phyloP scores from a whole-genome alignment of 2,888 invertebrate genomes.

The Galeopsomyia nigrocyanea region DNA sequence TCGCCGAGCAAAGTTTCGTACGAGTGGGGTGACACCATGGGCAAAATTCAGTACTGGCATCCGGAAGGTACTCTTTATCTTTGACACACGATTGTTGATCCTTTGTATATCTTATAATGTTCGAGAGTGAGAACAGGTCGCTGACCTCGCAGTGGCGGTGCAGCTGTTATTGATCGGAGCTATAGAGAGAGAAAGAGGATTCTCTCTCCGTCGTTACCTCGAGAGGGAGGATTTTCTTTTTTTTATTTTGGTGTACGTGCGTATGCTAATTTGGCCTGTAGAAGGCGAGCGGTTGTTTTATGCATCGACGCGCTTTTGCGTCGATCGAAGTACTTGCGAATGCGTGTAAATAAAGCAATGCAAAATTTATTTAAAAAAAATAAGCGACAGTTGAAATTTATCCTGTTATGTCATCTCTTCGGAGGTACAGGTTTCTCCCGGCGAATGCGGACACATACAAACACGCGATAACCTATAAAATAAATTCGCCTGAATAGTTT shows the following conservation, averaged over 20 bases:
- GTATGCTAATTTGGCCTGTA: neutral
- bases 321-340: too few relatives aligned
- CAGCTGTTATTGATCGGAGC: constrained; percentile 67
- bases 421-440: too few relatives aligned
- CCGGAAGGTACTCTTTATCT: constrained; percentile 61
- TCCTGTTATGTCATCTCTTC: too few relatives aligned
- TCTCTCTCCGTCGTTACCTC: constrained; percentile 52
- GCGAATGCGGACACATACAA: too few relatives aligned
- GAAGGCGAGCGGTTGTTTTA: too few relatives aligned
- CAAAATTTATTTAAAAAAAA: too few relatives aligned
- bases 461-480: too few relatives aligned
- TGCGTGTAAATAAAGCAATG: too few relatives aligned
- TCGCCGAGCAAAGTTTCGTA: constrained; percentile 46
- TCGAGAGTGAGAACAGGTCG: constrained; percentile 53
- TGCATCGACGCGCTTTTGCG: too few relatives aligned
- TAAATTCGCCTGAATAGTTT: too few relatives aligned
- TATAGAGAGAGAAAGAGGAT: constrained; percentile 52
- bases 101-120: too few relatives aligned
- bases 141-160: constrained; percentile 63
- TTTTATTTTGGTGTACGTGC: neutral
- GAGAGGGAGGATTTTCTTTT: neutral
- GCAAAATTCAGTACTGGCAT: constrained; percentile 66
- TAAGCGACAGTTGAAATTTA: too few relatives aligned
- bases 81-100: neutral
- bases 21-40: constrained; percentile 63